Base-by-base conservation (phyloP, 2,113 vertebrate species). In the Emydocephalus ijimae region DNA sequence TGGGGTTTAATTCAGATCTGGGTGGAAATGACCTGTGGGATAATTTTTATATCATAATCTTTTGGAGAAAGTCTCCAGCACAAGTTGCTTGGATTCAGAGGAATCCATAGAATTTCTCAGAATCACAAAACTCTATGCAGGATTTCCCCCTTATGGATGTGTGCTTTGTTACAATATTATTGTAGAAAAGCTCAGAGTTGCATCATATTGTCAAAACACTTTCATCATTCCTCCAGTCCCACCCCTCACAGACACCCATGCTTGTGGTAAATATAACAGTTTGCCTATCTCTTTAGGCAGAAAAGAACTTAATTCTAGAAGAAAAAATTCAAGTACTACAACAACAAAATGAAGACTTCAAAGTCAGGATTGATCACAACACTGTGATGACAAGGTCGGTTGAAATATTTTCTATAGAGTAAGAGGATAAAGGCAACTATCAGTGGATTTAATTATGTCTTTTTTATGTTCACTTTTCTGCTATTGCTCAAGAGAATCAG, bases 291-390 rank as follows among this genome's bases (percentile, higher is more conserved):
- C 96, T 98, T 93, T 96, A 99, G 99, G 98, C 98, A 91, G 99
- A 99, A 97, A 99, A 98, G 96, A 99, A 99, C 39, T 97, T 99
- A 85, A 97, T 98, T 92, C 96, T 99, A 96, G 98, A 99, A 96
- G 99, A 99, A 95, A 98, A 98, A 94, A 98, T 99, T 61, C 99
- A 99, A 48, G 97, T 99, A 87, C 97, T 99, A 85, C 99, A 99
- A 96, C 99, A 99, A 96, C 98, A 99, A 96, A 99, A 99, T 0
- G 99, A 99, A 96, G 99, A 99, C 94, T 98, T 99, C 93, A 98
- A 97, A 96, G 99, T 98, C 89, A 98, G 98, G 94, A 99, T 99
- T 88, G 98, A 99, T 96, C 98, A 98, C 95, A 99, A 99, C 93
- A 97, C 98, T 0, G 98, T 98, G 4, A 97, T 98, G 94, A 99